Percentiles rank a stretch among this genome's conserved stretches.
phyloP scores from a whole-genome alignment of 2,797 vertebrate species.

The Scolopax bukidnonensis region DNA sequence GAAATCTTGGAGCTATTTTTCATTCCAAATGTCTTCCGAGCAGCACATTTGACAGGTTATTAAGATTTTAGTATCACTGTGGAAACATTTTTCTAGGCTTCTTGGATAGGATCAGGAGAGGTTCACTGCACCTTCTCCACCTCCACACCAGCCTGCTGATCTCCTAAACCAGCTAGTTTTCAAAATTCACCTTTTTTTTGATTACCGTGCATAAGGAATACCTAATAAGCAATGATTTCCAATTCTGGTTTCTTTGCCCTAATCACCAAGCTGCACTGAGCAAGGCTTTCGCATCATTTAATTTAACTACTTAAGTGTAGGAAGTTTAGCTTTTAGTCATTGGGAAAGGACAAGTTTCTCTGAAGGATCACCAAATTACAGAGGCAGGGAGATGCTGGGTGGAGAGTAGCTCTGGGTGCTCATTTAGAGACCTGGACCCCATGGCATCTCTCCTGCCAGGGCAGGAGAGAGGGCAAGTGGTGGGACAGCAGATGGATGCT shows the following conservation, averaged over 20 bases:
- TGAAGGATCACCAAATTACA: fast-evolving
- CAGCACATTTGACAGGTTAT: conserved; percentile 57
- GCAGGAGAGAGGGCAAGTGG: fast-evolving
- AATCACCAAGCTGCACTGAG: background rate
- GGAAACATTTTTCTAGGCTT: conserved; percentile 65
- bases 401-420: background rate
- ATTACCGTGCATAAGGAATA: fast-evolving
- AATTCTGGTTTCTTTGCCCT: background rate
- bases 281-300: background rate
- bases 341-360: background rate
- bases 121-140: background rate
- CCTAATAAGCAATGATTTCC: background rate
- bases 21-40: conserved; percentile 46
- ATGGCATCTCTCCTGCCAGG: background rate
- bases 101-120: conserved; percentile 1
- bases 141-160: background rate
- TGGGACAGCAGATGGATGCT: background rate
- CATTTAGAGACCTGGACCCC: fast-evolving
- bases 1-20: conserved; percentile 64
- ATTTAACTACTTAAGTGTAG: background rate
- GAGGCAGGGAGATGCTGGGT: background rate
- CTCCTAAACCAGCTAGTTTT: background rate
- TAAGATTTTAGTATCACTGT: conserved; percentile 71
- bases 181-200: background rate
- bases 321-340: background rate